Conservation (phyloP, 2,797 vertebrate species). For the Columba guinea region DNA sequence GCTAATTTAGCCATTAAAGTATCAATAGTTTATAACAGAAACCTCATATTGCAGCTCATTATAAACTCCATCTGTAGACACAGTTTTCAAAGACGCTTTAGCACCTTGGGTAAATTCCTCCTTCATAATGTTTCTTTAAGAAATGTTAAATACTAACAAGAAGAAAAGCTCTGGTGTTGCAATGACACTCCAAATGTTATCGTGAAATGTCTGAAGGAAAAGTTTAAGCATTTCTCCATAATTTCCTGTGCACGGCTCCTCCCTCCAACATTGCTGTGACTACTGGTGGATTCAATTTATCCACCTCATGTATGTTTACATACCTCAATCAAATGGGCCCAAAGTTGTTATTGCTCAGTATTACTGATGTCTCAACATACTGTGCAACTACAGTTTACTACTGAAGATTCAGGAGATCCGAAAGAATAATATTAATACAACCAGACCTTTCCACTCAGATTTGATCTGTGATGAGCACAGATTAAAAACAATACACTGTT, state of each 20-base stretch:
- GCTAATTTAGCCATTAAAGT: background rate
- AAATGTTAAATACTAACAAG: background rate
- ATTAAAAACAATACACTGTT: background rate
- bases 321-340: background rate
- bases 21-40: background rate
- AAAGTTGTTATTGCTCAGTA: background rate
- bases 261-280: background rate
- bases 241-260: background rate
- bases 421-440: slow-evolving; percentile 7
- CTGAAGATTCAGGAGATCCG: background rate
- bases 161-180: background rate
- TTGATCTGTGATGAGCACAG: background rate
- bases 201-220: background rate
- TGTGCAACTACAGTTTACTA: background rate
- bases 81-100: background rate
- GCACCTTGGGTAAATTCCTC: background rate
- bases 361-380: background rate
- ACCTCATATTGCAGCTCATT: background rate
- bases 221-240: background rate
- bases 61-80: background rate
- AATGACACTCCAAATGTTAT: background rate
- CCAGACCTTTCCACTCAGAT: background rate
- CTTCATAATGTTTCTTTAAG: background rate
- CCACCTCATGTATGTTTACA: background rate
- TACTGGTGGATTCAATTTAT: background rate